Conservation (phyloP, 2,113 vertebrate genomes). For the Chamaetylas fuelleborni region DNA sequence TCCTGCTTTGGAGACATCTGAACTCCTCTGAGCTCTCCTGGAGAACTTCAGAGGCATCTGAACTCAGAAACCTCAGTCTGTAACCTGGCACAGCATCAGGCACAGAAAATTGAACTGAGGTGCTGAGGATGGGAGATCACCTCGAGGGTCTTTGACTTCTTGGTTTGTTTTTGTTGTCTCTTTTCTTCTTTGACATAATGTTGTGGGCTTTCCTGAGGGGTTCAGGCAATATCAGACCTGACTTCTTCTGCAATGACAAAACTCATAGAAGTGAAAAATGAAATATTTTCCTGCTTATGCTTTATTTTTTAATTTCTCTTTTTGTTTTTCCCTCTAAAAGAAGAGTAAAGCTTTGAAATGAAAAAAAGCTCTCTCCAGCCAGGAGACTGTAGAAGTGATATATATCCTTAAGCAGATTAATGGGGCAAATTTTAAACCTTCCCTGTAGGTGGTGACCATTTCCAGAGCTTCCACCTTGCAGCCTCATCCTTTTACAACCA, state of each 20-base stretch:
- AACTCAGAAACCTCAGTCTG: background rate
- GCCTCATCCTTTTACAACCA: background rate
- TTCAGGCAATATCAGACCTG: background rate
- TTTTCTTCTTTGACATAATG: background rate
- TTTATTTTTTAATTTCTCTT: background rate
- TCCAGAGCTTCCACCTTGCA: background rate
- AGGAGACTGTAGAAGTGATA: background rate
- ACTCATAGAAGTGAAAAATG: background rate
- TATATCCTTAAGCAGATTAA: background rate
- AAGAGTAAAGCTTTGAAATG: background rate
- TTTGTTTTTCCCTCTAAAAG: background rate
- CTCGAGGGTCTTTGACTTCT: background rate
- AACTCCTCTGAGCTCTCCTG: background rate
- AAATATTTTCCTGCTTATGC: background rate
- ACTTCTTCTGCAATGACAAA: background rate
- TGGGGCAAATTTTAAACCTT: background rate
- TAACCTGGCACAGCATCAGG: background rate
- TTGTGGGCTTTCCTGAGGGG: background rate
- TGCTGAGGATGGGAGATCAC: background rate
- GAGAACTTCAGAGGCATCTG: background rate
- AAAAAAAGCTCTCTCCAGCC: background rate
- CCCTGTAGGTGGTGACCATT: background rate
- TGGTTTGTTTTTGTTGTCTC: background rate
- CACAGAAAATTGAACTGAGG: background rate
- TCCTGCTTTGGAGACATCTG: background rate